Conservation (phyloP, 2,113 vertebrate genomes). For the Agelaius phoeniceus region DNA sequence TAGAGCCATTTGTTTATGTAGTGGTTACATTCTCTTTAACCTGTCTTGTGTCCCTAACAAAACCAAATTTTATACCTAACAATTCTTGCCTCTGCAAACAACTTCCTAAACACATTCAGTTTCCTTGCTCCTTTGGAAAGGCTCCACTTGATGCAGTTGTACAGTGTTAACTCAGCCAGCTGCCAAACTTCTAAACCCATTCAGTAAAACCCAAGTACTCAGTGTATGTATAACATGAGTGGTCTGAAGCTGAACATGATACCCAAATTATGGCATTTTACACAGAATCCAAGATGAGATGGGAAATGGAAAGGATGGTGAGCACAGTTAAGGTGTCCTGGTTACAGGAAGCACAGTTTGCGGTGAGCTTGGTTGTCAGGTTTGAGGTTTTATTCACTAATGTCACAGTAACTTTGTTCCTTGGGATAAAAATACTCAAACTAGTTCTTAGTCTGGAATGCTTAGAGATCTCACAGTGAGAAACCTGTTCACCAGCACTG, state of each 20-base stretch:
- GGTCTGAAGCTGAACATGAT: not conserved
- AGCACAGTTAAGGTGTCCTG: not conserved
- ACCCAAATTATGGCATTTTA: not conserved
- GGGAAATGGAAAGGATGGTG: not conserved
- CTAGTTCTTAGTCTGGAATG: not conserved
- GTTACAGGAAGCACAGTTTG: not conserved
- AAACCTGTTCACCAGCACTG: not conserved
- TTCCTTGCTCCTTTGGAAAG: not conserved
- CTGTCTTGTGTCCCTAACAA: not conserved
- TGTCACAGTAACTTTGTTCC: not conserved
- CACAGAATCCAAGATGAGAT: not conserved
- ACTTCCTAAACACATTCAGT: not conserved
- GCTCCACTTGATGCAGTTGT: not conserved
- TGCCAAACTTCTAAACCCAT: not conserved
- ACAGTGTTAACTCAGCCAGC: not conserved
- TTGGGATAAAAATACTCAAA: not conserved
- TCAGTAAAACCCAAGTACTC: not conserved
- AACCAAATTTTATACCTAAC: not conserved
- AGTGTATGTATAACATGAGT: not conserved
- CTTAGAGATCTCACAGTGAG: not conserved
- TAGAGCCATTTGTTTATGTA: conserved; percentile 1
- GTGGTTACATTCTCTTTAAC: not conserved
- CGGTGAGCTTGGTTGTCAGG: not conserved
- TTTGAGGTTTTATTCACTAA: not conserved
- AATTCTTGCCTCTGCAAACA: not conserved